Evolutionary conservation across 2,113 vertebrate genomes (phyloP).

Genomic region (Dasypus novemcinctus): DNA sequence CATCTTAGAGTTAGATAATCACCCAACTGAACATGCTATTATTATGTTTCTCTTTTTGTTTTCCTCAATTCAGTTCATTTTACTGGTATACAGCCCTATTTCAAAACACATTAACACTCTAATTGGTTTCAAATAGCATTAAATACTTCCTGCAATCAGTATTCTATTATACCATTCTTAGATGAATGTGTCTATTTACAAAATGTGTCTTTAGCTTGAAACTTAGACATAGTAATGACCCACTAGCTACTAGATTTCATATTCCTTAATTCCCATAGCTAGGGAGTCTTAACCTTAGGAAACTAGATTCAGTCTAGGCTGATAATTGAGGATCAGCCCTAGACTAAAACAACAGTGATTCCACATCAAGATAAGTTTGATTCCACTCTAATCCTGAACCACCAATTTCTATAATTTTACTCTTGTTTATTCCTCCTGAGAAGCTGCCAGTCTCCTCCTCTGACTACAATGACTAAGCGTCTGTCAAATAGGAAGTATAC

Average conservation of each 20-base stretch:
- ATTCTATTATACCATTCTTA: background rate
- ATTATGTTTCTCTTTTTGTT: constrained; percentile 38
- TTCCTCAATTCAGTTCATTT: constrained; percentile 22
- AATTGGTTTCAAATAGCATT: background rate
- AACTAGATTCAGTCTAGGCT: background rate
- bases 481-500: background rate
- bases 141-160: background rate
- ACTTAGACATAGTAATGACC: background rate
- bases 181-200: background rate
- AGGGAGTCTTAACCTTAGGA: background rate
- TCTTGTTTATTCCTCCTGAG: background rate
- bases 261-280: background rate
- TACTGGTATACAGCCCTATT: background rate
- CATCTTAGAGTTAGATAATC: constrained; percentile 1
- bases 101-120: constrained; percentile 13
- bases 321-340: background rate
- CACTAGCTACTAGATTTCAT: background rate
- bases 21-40: background rate
- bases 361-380: background rate
- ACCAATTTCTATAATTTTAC: background rate
- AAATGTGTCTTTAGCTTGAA: no score
- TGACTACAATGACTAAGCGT: background rate
- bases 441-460: background rate
- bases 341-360: background rate
- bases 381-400: background rate